Percentiles rank a stretch among this genome's conserved stretches.
These are phyloP conservation scores for Microcebus griseorufus DNA, from an alignment of 2,113 vertebrate genomes.

Conservation along the genomic window DNA sequence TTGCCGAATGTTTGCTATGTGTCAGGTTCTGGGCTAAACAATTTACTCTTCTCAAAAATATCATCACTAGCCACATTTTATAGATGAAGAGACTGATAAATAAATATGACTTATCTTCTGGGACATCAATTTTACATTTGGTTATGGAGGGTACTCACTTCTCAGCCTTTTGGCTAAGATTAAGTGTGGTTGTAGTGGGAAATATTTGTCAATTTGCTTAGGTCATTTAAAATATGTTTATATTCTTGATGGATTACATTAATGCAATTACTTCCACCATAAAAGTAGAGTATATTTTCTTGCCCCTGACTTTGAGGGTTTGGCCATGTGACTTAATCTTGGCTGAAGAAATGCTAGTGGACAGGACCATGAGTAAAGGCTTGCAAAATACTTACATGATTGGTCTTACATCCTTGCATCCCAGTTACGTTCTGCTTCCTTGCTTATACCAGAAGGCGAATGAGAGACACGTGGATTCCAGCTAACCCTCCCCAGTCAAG, in stretches of 20 bases:
- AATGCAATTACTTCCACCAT: neutral
- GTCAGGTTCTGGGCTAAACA: neutral
- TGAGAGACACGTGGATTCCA: accelerated
- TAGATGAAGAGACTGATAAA: conserved; percentile 18
- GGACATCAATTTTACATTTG: neutral
- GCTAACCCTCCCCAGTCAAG: neutral
- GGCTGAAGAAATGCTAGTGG: neutral
- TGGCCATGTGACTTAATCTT: neutral
- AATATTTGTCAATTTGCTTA: neutral
- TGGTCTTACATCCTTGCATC: neutral
- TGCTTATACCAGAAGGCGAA: neutral
- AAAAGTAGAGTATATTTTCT: neutral
- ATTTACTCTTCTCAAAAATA: neutral
- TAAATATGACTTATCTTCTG: neutral
- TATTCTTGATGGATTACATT: neutral
- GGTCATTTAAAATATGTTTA: conserved; percentile 8
- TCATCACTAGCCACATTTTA: conserved; percentile 13
- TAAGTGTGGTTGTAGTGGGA: neutral
- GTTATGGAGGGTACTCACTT: neutral
- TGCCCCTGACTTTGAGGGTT: neutral
- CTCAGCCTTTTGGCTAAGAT: too few relatives aligned
- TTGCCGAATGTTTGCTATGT: neutral
- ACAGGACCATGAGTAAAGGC: neutral
- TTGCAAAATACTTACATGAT: neutral
- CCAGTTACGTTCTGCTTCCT: neutral